Evolutionary conservation across 2,797 vertebrate species (phyloP), one percentile per base, ranked within the genome.

Genomic region (Antennarius maculatus): DNA sequence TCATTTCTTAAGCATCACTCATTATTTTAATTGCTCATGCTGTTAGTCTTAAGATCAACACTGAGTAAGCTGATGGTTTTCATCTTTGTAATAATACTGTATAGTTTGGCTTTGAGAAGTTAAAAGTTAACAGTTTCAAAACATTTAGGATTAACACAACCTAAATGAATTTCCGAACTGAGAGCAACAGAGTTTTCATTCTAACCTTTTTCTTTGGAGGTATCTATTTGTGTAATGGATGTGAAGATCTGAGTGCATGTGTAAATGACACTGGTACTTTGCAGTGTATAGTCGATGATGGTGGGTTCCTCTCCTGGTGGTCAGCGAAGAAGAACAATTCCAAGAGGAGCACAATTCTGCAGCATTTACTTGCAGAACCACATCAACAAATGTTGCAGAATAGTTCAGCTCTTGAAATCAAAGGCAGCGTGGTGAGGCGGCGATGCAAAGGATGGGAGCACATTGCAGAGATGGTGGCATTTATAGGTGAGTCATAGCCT

Each of bases 371-470:
- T 91, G 84, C 91, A 92, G 86, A 89, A 89, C 90, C 88, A 91
- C 91, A 93, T 91, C 88, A 93, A 93, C 91, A 94, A 93, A 94
- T 94, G 92, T 92, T 93, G 92, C 92, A 93, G 93, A 93, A 94
- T 93, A 93, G 93, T 93, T 93, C 92, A 91, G 87, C 92, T 93
- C 92, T 93, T 92, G 91, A 92, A 92, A 93, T 92, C 88, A 93
- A 91, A 90, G 86, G 87, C 84, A 71, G 84, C 54, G 78, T 59
- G 82, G 86, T 86, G 78, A 87, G 68, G 79, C 77, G 80, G 83
- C 81, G 82, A 89, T 81, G 88, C 83, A 86, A 82, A 85, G 71
- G 81, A 91, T 87, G 88, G 83, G 72, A 65, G 76, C 76, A 77
- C 83, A 63, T 79, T 87, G 85, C 84, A 68, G 85, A 79, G 81